These are phyloP conservation scores for Calephelis perditalis DNA, from an alignment of 2,888 invertebrate genomes.

Conservation along the genomic window DNA sequence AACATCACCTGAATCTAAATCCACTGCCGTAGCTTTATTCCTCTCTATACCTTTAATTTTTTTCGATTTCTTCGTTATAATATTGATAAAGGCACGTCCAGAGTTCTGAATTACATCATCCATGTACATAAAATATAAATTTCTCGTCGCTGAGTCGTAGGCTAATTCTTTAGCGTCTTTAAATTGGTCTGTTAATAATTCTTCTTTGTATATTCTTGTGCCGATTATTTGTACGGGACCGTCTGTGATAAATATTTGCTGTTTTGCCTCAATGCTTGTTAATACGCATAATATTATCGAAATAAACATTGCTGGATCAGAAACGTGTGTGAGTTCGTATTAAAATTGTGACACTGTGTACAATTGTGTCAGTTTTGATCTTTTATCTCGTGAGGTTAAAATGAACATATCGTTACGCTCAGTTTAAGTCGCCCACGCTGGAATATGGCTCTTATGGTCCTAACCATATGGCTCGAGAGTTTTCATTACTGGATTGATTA, in stretches of 20 bases:
- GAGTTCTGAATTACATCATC: conserved; percentile 58
- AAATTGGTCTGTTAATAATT: conserved; percentile 49
- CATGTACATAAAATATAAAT: conserved; percentile 67
- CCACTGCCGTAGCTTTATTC: conserved; percentile 62
- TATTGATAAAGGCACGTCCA: conserved; percentile 54
- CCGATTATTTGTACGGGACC: conserved; percentile 54
- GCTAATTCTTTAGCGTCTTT: conserved; percentile 54
- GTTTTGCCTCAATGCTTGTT: conserved; percentile 43
- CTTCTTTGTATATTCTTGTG: conserved; percentile 52
- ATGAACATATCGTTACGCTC: conserved; percentile 37
- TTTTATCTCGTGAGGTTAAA: conserved; percentile 42
- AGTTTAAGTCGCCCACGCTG: conserved; percentile 18
- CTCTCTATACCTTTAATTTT: conserved; percentile 55
- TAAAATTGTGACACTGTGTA: conserved; percentile 42
- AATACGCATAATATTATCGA: conserved; percentile 33
- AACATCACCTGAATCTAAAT: conserved; percentile 53
- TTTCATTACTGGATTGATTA: conserved; percentile 26
- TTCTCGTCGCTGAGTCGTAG: conserved; percentile 61
- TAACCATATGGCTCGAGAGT: conserved; percentile 15
- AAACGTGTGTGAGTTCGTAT: conserved; percentile 36
- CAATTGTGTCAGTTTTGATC: conserved; percentile 42
- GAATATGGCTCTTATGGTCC: conserved; percentile 35
- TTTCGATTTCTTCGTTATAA: conserved; percentile 48
- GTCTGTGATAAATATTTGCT: conserved; percentile 48
- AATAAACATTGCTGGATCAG: conserved; percentile 31